Conservation (phyloP, 2,113 vertebrate genomes). For the Miniopterus natalensis region DNA sequence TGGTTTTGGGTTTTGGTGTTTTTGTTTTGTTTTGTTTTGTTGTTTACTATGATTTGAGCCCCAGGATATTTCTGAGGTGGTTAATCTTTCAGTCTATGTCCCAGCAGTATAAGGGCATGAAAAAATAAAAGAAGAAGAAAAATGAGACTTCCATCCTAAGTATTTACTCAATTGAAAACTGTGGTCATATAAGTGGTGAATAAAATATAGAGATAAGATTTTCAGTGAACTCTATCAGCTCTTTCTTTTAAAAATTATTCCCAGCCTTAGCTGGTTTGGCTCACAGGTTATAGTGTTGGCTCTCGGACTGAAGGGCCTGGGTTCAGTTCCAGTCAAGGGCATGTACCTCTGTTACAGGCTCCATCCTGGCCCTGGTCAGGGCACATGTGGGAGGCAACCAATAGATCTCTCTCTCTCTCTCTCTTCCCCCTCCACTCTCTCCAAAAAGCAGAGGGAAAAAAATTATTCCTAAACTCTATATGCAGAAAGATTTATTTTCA, state of each 20-base stretch:
- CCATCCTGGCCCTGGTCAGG: too few relatives aligned
- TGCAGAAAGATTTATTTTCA: neutral
- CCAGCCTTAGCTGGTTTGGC: too few relatives aligned
- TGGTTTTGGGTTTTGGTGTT: neutral
- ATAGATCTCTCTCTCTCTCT: too few relatives aligned
- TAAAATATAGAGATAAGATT: slow-evolving; percentile 1
- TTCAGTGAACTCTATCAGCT: neutral
- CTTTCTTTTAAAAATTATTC: slow-evolving; percentile 46
- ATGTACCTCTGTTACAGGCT: too few relatives aligned
- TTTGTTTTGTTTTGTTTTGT: neutral
- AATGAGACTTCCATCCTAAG: neutral
- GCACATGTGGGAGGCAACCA: too few relatives aligned
- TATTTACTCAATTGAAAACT: slow-evolving; percentile 51
- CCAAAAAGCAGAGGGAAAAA: neutral
- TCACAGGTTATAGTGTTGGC: too few relatives aligned
- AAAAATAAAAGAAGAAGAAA: neutral
- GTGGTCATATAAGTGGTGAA: neutral
- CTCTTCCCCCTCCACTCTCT: too few relatives aligned
- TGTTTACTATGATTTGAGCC: slow-evolving; percentile 21
- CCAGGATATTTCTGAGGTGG: slow-evolving; percentile 12
- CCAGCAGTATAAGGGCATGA: neutral
- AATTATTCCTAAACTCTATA: slow-evolving; percentile 9
- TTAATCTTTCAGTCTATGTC: neutral
- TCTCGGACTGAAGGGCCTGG: too few relatives aligned
- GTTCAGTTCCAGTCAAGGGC: too few relatives aligned